Base-by-base conservation (phyloP, 2,113 vertebrate genomes). In the Ammodytes dubius region DNA sequence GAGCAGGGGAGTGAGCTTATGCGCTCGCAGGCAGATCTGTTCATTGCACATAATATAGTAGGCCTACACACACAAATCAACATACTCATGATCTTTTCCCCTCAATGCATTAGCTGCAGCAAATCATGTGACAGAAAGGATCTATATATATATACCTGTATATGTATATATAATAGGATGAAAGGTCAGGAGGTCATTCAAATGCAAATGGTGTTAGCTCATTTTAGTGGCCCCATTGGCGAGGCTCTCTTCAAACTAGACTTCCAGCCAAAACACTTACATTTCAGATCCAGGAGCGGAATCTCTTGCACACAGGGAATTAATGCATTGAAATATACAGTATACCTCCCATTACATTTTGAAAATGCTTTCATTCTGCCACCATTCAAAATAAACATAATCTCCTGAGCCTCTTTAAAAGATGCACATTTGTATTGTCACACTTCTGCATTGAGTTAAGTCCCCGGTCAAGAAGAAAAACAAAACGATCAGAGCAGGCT, bases 361-460 rank as follows among this genome's bases (percentile, higher is more conserved):
- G n/a, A 7, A 52, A n/a, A 39, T n/a, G 52, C 58, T 14, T 5
- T 27, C 3, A 35, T 49, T 60, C 56, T 61, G 63, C 39, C 63
- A 60, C 3, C 54, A 60, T 8, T 59, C n/a, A 52, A 65, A 53
- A 56, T 50, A 19, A 27, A 45, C 14, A 27, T 11, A 4, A 49
- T 76, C 49, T 15, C 19, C 19, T 1, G 15, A 42, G 43, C 43
- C 1, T 27, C 27, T 27, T 65, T 67, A 13, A 10, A 59, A 53
- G 59, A 54, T 77, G 60, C 46, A 59, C 66, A 54, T 27, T 12
- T 6, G 59, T 8, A 53, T 40, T 53, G 74, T 59, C 74, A 74
- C 4, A 13, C 0, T 74, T 56, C 17, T 49, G 14, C 42, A 39
- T 52, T 6, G n/a, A 58, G 50, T 70, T 70, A 8, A 37, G 57